Base-by-base conservation (phyloP, 1,140 invertebrate species). In the Temnothorax nylanderi region DNA sequence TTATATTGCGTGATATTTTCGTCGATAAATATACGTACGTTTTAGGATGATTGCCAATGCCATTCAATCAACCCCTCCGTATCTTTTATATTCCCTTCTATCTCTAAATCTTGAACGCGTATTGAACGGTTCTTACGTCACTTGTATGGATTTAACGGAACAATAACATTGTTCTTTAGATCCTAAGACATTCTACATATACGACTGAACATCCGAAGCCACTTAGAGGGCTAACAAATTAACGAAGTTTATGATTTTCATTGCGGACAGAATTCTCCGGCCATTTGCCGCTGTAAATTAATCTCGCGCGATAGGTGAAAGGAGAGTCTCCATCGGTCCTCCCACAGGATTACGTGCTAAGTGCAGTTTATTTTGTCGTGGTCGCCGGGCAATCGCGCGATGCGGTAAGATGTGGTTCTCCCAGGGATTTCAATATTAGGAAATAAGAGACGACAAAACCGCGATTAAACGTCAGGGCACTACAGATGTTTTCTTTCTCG, bases 361-460 rank as follows among this genome's bases (percentile, higher is more conserved):
- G 84, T 81, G 81, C 85, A 91, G 90, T 92, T 92, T 91, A 93
- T 90, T 92, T 67, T 84, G 88, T 91, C 84, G 91, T 90, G 87
- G 90, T 92, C 89, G 89, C 89, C 87, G 78, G 60, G 51, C 75
- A 65, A 89, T 90, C 87, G 80, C 49, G 44, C 65, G 18, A 37
- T 64, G 62, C 69, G 71, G 37, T 74, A 87, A 84, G 65, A 78
- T 47, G 44, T 82, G 16, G 47, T 65, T 78, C 87, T 44, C 81
- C 67, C 86, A 60, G 13, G 16, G 78, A 82, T 85, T 82, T 60
- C 44, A 77, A 87, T 90, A 89, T 92, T 91, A 90, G 85, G 77
- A 90, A 90, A 88, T 88, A 90, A 89, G 81, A 62, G 76, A 75
- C 26, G 54, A 34, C 32, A 18, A 75, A 74, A 18, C 26, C 47